Evolutionary conservation across 2,113 vertebrate genomes (phyloP), one percentile per base, ranked within the genome.

Genomic region (Micronycteris hirsuta): DNA sequence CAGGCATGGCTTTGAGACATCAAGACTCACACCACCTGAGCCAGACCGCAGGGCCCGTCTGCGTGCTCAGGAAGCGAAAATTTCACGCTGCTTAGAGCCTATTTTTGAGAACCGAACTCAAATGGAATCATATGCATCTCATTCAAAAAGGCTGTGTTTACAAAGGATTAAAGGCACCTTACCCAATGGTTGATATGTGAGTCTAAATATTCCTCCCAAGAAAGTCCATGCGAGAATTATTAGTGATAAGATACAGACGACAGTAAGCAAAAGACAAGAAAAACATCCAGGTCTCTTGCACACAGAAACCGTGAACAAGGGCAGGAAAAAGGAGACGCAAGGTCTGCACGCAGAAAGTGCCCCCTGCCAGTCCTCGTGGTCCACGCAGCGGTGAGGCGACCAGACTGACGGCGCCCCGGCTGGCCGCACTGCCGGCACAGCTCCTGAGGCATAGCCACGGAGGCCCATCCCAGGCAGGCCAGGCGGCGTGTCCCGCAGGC

Each of bases 211-310:
- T 68, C 65, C 56, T 89, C 86, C 84, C 85, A 24, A 67, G 88
- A 86, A 92, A 91, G 49, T 10, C 77, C 92, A 91, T 2, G 36
- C 47, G 26, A 88, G 84, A 84, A 41, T 70, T 45, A 82, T 90
- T 68, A 97, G 89, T 87, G 86, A 61, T 16, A 17, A 63, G 15
- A 45, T 7, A 33, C 68, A 93, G 78, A 94, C 70, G 73, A 93
- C 0, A 33, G 90, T 86, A 80, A 97, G 96, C 93, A 10, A 81
- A 67, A 93, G 76, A 47, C 52, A 20, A 71, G 73, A 63, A 82
- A 61, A 38, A 43, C 5, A 19, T 4, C 76, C 74, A 1, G 84
- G 7, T 8, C 7, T 6, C 12, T 16, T 61, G 76, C 1, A 45
- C 86, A 54, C 77, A 65, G 80, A n/a, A 33, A 82, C 61, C 0